Conservation (phyloP, 2,113 vertebrate genomes). For the Orientallactaga bullata region DNA sequence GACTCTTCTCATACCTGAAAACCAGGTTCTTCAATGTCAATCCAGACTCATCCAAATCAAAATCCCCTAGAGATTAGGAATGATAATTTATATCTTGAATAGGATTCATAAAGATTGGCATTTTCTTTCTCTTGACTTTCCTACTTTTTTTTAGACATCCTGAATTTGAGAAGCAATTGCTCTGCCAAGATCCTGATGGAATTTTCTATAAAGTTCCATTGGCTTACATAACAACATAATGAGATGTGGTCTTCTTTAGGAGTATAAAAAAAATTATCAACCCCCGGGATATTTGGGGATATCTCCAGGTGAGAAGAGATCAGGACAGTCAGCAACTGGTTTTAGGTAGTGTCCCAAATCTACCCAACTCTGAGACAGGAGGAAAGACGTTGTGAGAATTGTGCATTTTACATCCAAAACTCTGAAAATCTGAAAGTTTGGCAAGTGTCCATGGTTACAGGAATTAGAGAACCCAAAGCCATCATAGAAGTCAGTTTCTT, state of each 20-base stretch:
- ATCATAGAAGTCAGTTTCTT: not conserved
- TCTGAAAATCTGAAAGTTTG: not conserved
- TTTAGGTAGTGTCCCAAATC: not conserved
- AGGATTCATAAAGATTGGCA: not conserved
- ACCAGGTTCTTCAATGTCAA: not conserved
- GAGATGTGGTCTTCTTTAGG: not conserved
- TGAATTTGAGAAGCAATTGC: not conserved
- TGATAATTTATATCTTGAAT: conserved; percentile 3
- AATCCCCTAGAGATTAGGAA: not conserved
- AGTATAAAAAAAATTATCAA: not conserved
- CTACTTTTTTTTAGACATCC: not conserved
- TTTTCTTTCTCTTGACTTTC: not conserved
- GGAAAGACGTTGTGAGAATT: not conserved
- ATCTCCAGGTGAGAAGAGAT: not conserved
- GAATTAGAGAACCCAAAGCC: not conserved
- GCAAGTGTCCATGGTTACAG: not conserved
- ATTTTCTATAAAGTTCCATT: not conserved
- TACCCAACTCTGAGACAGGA: not conserved
- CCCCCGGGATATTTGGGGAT: not conserved
- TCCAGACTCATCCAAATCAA: not conserved
- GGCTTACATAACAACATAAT: not conserved
- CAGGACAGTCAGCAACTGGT: not conserved
- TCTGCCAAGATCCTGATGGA: not conserved
- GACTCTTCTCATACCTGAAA: not conserved
- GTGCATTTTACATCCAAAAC: not conserved